Evolutionary conservation across 53 echinoderm and acorn worm genomes (phyloP), one percentile per base, ranked within the genome.

Genomic region (Hippasteria phrygiana): DNA sequence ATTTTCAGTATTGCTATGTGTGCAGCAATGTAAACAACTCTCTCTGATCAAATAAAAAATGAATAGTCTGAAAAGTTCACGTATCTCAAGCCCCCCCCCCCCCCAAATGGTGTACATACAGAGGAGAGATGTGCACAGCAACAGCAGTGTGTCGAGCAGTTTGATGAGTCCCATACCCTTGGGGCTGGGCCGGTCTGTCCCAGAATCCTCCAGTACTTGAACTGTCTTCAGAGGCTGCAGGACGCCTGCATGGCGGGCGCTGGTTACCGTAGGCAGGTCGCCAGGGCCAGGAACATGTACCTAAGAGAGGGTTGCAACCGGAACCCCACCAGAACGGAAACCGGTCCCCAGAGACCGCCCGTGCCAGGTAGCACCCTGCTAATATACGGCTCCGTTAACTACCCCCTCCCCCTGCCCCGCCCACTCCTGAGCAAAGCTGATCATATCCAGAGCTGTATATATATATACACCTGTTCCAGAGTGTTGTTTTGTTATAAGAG

Each of bases 141-240:
- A 47, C 85, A 85, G 70, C 85, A 33, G 51, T 85, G 85, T 71
- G 53, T 36, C 9, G n/a, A 71, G 34, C 50, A 85, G 35, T 85
- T 85, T 71, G 13, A 42, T 7, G 20, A 27, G 5, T 35, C 69
- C 53, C 35, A 41, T 12, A 9, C 39, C 7, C 36, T 18, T 17
- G 83, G 67, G 46, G 65, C 40, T 29, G 47, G 48, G 51, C 26
- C 0, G 10, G 47, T 70, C 8, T 85, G 85, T 33, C 50, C 85
- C 35, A 31, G 26, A 28, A 70, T 85, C 35, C 71, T 85, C 3
- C 85, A 51, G 14, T 70, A 50, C 69, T 50, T 85, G 48, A 85
- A 85, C 40, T 85, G 85, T 50, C 85, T 85, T 18, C 85, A 85
- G 51, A 22, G 41, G 35, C 85, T 85, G 35, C 69, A 65, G 71